A percentile compares a stretch with the other conserved stretches of the same genome.
These are phyloP conservation scores for Knipowitschia caucasica DNA, from an alignment of 2,797 vertebrate species.

Conservation along the genomic window DNA sequence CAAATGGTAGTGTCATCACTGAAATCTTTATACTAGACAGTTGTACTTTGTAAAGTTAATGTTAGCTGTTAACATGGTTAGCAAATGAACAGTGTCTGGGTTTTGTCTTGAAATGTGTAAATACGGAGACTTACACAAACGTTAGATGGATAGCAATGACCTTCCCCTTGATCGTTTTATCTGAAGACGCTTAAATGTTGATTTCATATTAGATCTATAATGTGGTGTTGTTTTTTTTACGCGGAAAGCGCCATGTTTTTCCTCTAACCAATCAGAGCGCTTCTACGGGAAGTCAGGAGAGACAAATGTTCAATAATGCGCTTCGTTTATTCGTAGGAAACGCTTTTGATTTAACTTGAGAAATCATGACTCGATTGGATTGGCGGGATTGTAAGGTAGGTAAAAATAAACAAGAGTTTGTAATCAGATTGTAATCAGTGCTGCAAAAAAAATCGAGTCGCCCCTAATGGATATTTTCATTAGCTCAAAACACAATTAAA, in stretches of 20 bases:
- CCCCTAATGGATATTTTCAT: no score
- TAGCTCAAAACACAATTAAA: no score
- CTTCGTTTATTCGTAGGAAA: conserved; percentile 3
- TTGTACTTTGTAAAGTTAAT: background rate
- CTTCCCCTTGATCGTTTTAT: background rate
- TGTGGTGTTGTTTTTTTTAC: conserved; percentile 1
- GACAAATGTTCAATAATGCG: conserved; percentile 32
- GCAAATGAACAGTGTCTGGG: conserved; percentile 2
- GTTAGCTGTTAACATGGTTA: no score
- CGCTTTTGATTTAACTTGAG: background rate
- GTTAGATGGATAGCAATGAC: background rate
- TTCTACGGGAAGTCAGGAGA: conserved; percentile 26
- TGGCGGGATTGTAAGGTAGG: no score
- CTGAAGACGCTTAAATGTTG: no score
- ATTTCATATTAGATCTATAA: background rate
- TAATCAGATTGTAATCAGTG: no score
- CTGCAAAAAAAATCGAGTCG: no score
- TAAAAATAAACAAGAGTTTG: no score
- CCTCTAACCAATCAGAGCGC: conserved; percentile 48
- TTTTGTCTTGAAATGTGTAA: background rate
- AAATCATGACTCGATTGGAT: no score
- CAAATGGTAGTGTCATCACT: no score
- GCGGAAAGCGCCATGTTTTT: conserved; percentile 46
- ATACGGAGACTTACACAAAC: background rate
- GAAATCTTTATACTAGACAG: background rate